Percentiles rank a stretch among this genome's conserved stretches.
phyloP scores from a whole-genome alignment of 2,113 vertebrate genomes.

The rat (Rattus norvegicus) region DNA sequence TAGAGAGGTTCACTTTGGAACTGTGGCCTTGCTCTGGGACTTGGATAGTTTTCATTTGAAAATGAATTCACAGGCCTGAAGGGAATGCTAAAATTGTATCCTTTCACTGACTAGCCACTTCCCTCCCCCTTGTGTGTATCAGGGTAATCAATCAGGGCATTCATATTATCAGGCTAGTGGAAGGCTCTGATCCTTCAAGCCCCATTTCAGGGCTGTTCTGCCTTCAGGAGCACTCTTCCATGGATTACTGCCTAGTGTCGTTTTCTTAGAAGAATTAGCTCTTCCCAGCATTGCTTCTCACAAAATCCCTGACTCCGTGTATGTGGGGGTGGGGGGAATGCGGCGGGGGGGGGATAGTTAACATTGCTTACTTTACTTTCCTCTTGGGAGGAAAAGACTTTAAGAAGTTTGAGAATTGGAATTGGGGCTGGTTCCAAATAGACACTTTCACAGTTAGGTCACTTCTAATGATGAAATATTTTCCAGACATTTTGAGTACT shows the following conservation, averaged over 20 bases:
- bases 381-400: slow-evolving; percentile 60
- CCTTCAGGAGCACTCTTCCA: slow-evolving; percentile 13
- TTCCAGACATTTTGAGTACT: slow-evolving; percentile 72
- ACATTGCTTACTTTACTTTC: slow-evolving; percentile 64
- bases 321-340: too few species aligned
- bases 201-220: background rate
- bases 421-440: slow-evolving; percentile 48
- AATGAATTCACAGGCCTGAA: background rate
- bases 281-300: slow-evolving; percentile 60
- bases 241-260: background rate
- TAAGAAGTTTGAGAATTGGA: slow-evolving; percentile 49
- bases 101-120: background rate
- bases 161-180: background rate
- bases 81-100: background rate
- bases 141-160: background rate
- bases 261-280: slow-evolving; percentile 63
- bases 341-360: background rate
- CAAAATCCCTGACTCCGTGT: slow-evolving; percentile 50
- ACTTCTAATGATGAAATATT: slow-evolving; percentile 60
- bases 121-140: background rate
- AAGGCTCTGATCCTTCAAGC: background rate
- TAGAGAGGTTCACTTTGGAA: background rate
- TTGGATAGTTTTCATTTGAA: slow-evolving; percentile 17
- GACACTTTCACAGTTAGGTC: slow-evolving; percentile 74
- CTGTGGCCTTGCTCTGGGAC: background rate